A percentile compares a stretch with the other conserved stretches of the same genome.
phyloP scores from a whole-genome alignment of 1,140 invertebrate genomes.

The Coenobita brevimanus region DNA sequence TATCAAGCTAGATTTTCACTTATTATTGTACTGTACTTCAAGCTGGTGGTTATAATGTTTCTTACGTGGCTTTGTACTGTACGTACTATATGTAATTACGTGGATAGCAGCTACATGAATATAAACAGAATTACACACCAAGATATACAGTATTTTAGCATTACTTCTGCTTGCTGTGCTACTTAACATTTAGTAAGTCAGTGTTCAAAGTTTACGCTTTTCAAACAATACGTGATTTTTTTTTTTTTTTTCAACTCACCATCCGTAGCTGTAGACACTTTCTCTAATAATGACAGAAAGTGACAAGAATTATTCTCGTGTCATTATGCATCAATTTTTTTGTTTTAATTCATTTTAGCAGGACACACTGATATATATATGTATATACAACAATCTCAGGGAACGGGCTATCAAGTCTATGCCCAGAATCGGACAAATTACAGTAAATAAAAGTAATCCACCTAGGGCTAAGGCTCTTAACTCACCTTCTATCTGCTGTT shows the following conservation, averaged over 20 bases:
- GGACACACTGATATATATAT: neutral
- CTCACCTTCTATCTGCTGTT: conserved; percentile 94
- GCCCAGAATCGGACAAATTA: no score
- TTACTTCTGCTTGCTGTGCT: no score
- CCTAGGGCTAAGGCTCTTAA: conserved; percentile 72
- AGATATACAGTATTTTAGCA: no score
- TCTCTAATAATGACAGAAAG: conserved; percentile 54
- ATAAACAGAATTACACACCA: no score
- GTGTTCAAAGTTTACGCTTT: neutral
- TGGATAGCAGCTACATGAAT: no score
- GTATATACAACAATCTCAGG: no score
- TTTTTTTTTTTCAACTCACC: conserved; percentile 48
- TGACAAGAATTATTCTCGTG: conserved; percentile 18
- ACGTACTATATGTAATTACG: no score
- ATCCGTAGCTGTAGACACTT: conserved; percentile 66
- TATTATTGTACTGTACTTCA: no score
- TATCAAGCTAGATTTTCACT: no score
- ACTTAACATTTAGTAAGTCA: neutral
- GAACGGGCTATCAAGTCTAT: no score
- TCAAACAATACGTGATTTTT: neutral
- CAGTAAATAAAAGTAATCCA: conserved; percentile 27
- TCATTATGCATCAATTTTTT: conserved; percentile 8
- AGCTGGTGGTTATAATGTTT: no score
- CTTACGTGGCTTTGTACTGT: no score
- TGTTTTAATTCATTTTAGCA: neutral